Evolutionary conservation across 2,888 invertebrate genomes (phyloP), one percentile per base, ranked within the genome.

Genomic region (Phortica magna): DNA sequence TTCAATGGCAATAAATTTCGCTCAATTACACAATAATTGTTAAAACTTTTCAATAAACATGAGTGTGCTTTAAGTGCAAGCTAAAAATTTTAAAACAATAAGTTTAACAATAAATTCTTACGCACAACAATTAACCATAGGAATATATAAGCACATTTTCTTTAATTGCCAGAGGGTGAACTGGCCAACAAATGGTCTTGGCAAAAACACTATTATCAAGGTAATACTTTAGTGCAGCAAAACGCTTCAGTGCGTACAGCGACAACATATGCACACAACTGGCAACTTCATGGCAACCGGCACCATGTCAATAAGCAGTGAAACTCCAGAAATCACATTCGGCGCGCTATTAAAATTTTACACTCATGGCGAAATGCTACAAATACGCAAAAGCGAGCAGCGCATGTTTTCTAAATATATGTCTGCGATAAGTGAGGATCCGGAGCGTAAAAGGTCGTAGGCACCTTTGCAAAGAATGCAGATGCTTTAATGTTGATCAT

Each of bases 11-110:
- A 88, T 88, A 88, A 89, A 88, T 88, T 88, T 88, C 85, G 84
- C 84, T 80, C 89, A 89, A 88, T 88, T 88, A 89, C 88, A 88
- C 88, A 85, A 88, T 88, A 88, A 88, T 89, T 89, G 89, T 88
- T 89, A 84, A 88, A 87, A 88, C 82, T 86, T 61, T 88, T 82
- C 79, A 83, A 87, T 83, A 88, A 87, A 87, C 82, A 82, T 55
- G 55, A 42, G 31, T 17, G 10, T 19, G 10, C 17, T 61, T 19
- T 10, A 22, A 61, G 10, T n/a, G n/a, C n/a, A 6, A 12, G 12
- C 12, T 12, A 9, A 7, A n/a, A 55, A 55, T 55, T 55, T 55
- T 55, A 31, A 31, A 31, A 31, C 2, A 31, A 31, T 3, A 3
- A 31, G 31, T 31, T 31, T 31, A 3, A 31, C n/a, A n/a, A n/a